Percentiles rank a stretch among this genome's conserved stretches.
Evolutionary conservation across 2,113 vertebrate genomes (phyloP).

Genomic region (Aspidoscelis tigris): DNA sequence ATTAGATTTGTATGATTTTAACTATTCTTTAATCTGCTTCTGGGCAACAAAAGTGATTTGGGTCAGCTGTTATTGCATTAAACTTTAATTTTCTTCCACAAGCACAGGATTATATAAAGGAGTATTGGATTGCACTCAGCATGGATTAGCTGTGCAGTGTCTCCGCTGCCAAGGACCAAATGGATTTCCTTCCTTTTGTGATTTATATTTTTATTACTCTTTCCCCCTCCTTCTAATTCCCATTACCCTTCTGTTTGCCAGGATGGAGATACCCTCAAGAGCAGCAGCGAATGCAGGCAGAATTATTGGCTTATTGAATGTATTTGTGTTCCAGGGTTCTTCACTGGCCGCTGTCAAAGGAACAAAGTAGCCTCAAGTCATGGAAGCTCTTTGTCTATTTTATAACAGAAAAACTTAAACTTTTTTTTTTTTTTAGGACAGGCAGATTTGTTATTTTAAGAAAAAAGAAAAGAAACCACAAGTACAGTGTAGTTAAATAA

Average conservation of each 20-base stretch:
- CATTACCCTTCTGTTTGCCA: slow-evolving; percentile 79
- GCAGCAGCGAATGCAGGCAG: slow-evolving; percentile 68
- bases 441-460: slow-evolving; percentile 2
- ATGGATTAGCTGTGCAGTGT: slow-evolving; percentile 79
- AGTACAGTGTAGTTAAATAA: slow-evolving; percentile 4
- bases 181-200: slow-evolving; percentile 82
- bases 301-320: slow-evolving; percentile 77
- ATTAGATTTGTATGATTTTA: slow-evolving; percentile 82
- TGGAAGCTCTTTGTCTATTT: slow-evolving; percentile 45
- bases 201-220: slow-evolving; percentile 84
- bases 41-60: slow-evolving; percentile 85
- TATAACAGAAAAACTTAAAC: slow-evolving; percentile 61
- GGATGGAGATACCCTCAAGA: slow-evolving; percentile 73
- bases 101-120: slow-evolving; percentile 82
- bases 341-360: slow-evolving; percentile 59
- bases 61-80: slow-evolving; percentile 86
- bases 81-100: slow-evolving; percentile 85
- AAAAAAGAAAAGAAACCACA: slow-evolving; percentile 1
- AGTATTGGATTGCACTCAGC: slow-evolving; percentile 85
- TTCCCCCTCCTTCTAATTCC: slow-evolving; percentile 76
- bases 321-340: slow-evolving; percentile 74
- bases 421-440: slow-evolving; percentile 26
- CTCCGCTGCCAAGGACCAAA: slow-evolving; percentile 82
- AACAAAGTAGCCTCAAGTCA: slow-evolving; percentile 61
- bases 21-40: slow-evolving; percentile 85